A percentile compares a stretch with the other conserved stretches of the same genome.
phyloP scores from a whole-genome alignment of 2,113 vertebrate genomes.

The Paratilapia polleni region DNA sequence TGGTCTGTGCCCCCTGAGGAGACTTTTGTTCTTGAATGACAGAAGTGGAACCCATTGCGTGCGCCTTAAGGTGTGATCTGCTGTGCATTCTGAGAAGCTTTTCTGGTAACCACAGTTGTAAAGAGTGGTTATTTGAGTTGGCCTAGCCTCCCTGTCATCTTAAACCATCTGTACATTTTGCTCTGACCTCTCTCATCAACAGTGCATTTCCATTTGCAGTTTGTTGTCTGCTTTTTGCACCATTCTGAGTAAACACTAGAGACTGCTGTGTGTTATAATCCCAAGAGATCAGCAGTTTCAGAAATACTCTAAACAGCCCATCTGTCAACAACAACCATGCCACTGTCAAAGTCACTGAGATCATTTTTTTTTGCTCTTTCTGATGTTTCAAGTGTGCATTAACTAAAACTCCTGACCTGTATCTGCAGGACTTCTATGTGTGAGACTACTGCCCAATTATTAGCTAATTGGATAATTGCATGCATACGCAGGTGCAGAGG shows the following conservation, averaged over 20 bases:
- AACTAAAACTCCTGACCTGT: neutral
- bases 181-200: neutral
- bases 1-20: neutral
- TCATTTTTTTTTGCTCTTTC: neutral
- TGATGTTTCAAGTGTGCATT: neutral
- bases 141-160: neutral
- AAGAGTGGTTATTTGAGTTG: neutral
- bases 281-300: neutral
- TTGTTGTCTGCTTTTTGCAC: neutral
- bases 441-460: neutral
- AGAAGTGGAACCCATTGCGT: neutral
- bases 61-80: neutral
- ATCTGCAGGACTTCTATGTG: neutral
- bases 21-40: neutral
- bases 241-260: neutral
- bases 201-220: neutral
- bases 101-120: neutral
- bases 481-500: neutral
- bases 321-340: neutral
- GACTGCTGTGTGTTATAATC: neutral
- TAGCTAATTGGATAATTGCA: neutral
- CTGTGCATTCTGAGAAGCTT: neutral
- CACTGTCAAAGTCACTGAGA: neutral
- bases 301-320: neutral
- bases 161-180: neutral